Conservation (phyloP, 1,140 invertebrate species). For the Aphis gossypii region DNA sequence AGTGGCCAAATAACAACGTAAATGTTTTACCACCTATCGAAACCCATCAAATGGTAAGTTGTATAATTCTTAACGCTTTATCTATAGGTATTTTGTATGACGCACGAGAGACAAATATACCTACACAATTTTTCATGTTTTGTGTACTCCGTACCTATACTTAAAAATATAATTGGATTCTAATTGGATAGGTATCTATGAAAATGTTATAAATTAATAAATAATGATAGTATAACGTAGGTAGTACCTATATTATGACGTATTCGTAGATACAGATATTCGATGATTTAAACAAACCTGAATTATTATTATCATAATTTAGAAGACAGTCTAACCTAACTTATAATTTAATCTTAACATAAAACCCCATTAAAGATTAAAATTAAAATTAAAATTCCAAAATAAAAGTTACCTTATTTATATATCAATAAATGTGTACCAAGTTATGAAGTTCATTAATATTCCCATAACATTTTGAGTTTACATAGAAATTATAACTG, state of each 20-base stretch:
- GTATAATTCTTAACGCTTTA: background rate
- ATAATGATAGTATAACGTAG: background rate
- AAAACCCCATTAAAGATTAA: background rate
- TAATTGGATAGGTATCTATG: background rate
- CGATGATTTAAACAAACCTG: background rate
- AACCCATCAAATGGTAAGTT: constrained; percentile 22
- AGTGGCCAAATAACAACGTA: constrained; percentile 5
- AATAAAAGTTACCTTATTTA: background rate
- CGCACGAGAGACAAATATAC: background rate
- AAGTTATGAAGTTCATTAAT: background rate
- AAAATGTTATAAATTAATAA: background rate
- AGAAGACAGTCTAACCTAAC: too few relatives aligned
- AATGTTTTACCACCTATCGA: constrained; percentile 33
- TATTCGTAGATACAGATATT: background rate
- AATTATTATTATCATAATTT: background rate
- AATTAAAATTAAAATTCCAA: background rate
- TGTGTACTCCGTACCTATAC: background rate
- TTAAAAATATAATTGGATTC: background rate
- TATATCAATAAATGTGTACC: background rate
- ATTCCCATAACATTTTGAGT: background rate
- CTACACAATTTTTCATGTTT: background rate
- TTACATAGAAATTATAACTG: background rate
- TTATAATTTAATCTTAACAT: background rate
- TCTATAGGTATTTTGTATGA: background rate
- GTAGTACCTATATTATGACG: background rate